A percentile compares a stretch with the other conserved stretches of the same genome.
These are phyloP conservation scores for Leptinotarsa peninsularis DNA, from an alignment of 2,888 invertebrate species.

Conservation along the genomic window DNA sequence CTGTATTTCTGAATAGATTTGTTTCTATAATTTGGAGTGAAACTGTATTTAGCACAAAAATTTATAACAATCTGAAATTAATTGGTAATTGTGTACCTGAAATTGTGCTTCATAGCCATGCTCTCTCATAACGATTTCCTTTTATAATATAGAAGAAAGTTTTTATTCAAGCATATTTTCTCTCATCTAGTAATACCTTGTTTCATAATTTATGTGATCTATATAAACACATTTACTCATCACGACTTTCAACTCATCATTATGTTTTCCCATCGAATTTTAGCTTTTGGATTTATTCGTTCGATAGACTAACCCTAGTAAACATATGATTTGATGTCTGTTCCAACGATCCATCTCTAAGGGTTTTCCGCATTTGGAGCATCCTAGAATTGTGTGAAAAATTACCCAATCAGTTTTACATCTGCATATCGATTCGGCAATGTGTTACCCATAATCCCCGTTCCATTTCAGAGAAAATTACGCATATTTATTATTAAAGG, in stretches of 20 bases:
- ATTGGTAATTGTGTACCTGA: no score
- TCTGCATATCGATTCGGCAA: conserved; percentile 1
- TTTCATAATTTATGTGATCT: no score
- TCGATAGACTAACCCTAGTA: neutral
- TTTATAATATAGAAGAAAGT: no score
- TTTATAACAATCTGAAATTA: no score
- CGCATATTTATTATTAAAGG: neutral
- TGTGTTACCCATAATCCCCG: neutral
- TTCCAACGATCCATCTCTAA: neutral
- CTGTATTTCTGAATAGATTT: no score
- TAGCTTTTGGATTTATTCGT: neutral
- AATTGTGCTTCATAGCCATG: no score
- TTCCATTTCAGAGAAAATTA: neutral
- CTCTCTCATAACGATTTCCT: no score
- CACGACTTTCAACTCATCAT: neutral
- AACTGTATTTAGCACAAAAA: no score
- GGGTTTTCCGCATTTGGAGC: neutral
- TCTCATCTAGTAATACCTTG: no score
- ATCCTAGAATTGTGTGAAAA: neutral
- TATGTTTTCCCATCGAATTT: neutral
- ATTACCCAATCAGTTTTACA: conserved; percentile 7
- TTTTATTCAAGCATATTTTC: no score
- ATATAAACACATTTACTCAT: neutral
- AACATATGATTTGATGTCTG: neutral
- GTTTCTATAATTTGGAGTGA: no score